Percentiles rank a stretch among this genome's conserved stretches.
These are phyloP conservation scores for Amblyopsis rosae DNA, from an alignment of 2,113 vertebrate species.

Conservation along the genomic window DNA sequence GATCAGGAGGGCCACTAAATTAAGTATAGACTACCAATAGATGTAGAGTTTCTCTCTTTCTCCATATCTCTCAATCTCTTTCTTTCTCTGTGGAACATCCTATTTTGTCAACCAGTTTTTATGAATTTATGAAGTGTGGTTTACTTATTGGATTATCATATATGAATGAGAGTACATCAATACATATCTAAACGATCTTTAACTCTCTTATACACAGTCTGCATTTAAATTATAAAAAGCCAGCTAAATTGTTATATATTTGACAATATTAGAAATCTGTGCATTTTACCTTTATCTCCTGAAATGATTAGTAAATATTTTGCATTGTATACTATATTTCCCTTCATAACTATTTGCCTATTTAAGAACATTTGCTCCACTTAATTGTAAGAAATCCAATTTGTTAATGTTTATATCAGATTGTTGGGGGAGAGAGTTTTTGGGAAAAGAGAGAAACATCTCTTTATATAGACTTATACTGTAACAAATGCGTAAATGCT, in stretches of 20 bases:
- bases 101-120: conserved; percentile 37
- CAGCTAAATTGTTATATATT: conserved; percentile 36
- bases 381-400: conserved; percentile 30
- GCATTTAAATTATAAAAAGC: conserved; percentile 22
- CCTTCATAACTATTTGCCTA: conserved; percentile 15
- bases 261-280: conserved; percentile 20
- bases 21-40: conserved; percentile 32
- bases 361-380: conserved; percentile 33
- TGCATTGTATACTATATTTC: conserved; percentile 14
- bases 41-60: conserved; percentile 78
- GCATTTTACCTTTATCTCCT: conserved; percentile 33
- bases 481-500: conserved; percentile 15
- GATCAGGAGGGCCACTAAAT: conserved; percentile 72
- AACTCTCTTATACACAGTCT: too few relatives aligned
- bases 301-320: conserved; percentile 28
- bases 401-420: conserved; percentile 33
- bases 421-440: conserved; percentile 55
- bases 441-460: conserved; percentile 78
- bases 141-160: conserved; percentile 61
- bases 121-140: conserved; percentile 56
- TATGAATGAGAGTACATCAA: conserved; percentile 36
- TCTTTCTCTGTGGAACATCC: conserved; percentile 80
- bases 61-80: conserved; percentile 77
- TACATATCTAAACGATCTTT: conserved; percentile 13
- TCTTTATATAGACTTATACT: conserved; percentile 44